Conservation (phyloP, 2,888 invertebrate species). For the Eilema caniola region DNA sequence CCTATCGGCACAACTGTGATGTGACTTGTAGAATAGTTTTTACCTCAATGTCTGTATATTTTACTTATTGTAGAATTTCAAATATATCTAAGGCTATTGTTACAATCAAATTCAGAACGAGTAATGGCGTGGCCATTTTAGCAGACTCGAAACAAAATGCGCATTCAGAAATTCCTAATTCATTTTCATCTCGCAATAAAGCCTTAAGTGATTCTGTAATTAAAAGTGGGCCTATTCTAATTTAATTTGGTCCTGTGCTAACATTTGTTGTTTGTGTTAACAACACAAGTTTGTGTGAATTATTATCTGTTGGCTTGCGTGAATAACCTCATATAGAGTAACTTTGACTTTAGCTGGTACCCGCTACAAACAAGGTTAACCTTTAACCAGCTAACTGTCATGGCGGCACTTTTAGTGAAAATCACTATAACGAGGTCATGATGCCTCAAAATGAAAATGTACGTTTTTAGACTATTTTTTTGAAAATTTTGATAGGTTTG, state of each 20-base stretch:
- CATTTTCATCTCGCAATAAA: slow-evolving; percentile 5
- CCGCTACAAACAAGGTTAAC: not conserved
- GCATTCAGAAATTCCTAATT: slow-evolving; percentile 2
- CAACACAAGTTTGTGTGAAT: slow-evolving; percentile 4
- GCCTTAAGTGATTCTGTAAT: not conserved
- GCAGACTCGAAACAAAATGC: not conserved
- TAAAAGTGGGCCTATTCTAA: slow-evolving; percentile 8
- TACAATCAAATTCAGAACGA: not conserved
- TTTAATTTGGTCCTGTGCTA: slow-evolving; percentile 9
- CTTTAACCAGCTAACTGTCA: not conserved
- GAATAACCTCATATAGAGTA: not conserved
- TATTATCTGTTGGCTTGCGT: not conserved
- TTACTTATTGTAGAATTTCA: not conserved
- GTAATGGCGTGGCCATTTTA: not conserved
- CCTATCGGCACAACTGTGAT: not conserved
- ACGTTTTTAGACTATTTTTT: not conserved
- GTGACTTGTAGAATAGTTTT: not conserved
- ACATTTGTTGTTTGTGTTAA: slow-evolving; percentile 10
- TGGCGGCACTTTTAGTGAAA: not conserved
- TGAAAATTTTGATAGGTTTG: no score
- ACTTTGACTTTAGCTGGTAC: not conserved
- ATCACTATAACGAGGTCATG: not conserved
- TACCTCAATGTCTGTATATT: not conserved
- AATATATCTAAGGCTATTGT: not conserved
- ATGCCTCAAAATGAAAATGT: not conserved